A percentile compares a stretch with the other conserved stretches of the same genome.
Evolutionary conservation across 2,888 invertebrate species (phyloP).

Genomic region (Teleiodes luculella): DNA sequence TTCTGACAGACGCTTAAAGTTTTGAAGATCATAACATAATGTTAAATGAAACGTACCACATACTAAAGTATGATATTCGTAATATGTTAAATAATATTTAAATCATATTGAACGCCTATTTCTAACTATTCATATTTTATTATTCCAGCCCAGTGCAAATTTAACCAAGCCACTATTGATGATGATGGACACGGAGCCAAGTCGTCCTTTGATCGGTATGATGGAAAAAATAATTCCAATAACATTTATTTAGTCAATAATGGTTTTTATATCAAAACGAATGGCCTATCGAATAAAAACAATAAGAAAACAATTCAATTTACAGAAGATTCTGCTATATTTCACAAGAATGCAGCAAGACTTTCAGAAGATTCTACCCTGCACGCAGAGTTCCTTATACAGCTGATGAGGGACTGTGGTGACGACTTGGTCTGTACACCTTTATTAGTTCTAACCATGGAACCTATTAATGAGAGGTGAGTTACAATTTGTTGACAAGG

Average conservation of each 20-base stretch:
- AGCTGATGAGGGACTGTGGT: constrained; percentile 73
- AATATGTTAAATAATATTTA: too few species aligned
- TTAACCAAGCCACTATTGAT: constrained; percentile 59
- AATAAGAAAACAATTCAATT: constrained; percentile 5
- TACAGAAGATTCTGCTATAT: constrained; percentile 39
- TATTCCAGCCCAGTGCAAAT: constrained; percentile 61
- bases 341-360: constrained; percentile 43
- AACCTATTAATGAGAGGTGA: too few species aligned
- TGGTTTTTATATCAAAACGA: too few species aligned
- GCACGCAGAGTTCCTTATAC: constrained; percentile 51
- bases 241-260: too few species aligned
- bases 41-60: too few species aligned
- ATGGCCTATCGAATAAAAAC: too few species aligned
- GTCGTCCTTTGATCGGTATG: constrained; percentile 42
- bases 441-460: constrained; percentile 56
- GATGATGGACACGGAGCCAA: constrained; percentile 43
- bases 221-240: not conserved
- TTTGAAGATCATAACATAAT: too few species aligned
- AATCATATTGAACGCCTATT: too few species aligned
- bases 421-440: constrained; percentile 73
- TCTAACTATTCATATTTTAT: too few species aligned
- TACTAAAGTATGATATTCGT: too few species aligned
- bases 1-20: too few species aligned
- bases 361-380: constrained; percentile 50
- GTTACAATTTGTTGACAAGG: too few species aligned